Evolutionary conservation across 2,888 invertebrate species (phyloP), one percentile per base, ranked within the genome.

Genomic region (Chloromyia formosa): DNA sequence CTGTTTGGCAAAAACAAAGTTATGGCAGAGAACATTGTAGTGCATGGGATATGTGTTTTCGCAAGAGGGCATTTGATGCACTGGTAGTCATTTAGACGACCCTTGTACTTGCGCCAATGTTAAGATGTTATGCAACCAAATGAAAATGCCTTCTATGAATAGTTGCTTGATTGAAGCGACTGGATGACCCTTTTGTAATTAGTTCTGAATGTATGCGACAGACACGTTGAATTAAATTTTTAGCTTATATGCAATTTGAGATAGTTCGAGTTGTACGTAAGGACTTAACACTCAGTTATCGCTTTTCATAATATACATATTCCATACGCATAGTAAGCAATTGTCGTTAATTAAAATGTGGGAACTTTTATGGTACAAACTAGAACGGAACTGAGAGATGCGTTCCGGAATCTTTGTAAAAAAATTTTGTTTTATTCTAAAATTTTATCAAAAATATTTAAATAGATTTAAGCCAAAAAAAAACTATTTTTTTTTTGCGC

Each of bases 1-100:
- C 35, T 62, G 62, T 40, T 35, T 62, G 23, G 62, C 62, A 18
- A 62, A 62, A 62, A 40, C 27, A 62, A 62, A 62, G 40, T 40
- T 40, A 27, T 40, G 62, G 62, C 40, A 40, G 3, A 2, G n/a
- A 62, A 40, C 62, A 35, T 62, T 62, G 35, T 35, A n/a, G 2
- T 49, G 40, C 16, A 62, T 62, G 62, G 40, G 27, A 35, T 35
- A 62, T n/a, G n/a, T 61, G 23, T 62, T 16, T 62, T 40, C 14
- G 49, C 49, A n/a, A 35, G 49, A 3, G 1, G 49, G 1, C 49
- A 49, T 49, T 35, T 49, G 49, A 49, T 49, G 49, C 49, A 49
- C 49, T 49, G 12, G 49, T 10, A 35, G 27, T 4, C 12, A 49
- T 49, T 49, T 49, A n/a, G 16, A 49, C 3, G 49, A 3, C 49